A percentile compares a stretch with the other conserved stretches of the same genome.
Conservation (phyloP, 2,888 invertebrate species). For the Agrotis ipsilon region DNA sequence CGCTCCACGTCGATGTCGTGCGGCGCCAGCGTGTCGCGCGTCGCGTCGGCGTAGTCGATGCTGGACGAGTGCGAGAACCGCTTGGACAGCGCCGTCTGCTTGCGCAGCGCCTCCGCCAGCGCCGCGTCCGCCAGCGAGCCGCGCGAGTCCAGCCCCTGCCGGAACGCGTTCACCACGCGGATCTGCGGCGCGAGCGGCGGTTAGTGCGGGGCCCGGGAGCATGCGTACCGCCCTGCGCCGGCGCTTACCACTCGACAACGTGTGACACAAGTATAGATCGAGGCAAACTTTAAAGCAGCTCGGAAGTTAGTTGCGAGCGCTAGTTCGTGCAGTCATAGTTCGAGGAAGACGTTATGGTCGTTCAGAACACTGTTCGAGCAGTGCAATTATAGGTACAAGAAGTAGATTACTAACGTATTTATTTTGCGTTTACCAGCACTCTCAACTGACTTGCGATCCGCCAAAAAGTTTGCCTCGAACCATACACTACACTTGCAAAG, state of each 20-base stretch:
- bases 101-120: slow-evolving; percentile 97
- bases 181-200: slow-evolving; percentile 94
- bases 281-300: too few species aligned
- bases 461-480: too few species aligned
- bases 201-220: slow-evolving; percentile 30
- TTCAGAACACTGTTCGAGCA: too few species aligned
- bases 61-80: slow-evolving; percentile 97
- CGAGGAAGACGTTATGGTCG: too few species aligned
- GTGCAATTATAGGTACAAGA: too few species aligned
- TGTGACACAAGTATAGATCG: slow-evolving; percentile 3
- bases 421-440: too few species aligned
- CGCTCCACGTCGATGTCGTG: slow-evolving; percentile 98
- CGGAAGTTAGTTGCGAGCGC: too few species aligned
- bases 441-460: too few species aligned
- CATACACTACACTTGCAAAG: slow-evolving; percentile 19
- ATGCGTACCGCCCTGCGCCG: slow-evolving; percentile 9
- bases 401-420: too few species aligned
- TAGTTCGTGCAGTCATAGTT: too few species aligned
- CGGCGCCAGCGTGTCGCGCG: slow-evolving; percentile 96
- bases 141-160: slow-evolving; percentile 99
- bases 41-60: slow-evolving; percentile 92
- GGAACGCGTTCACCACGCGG: slow-evolving; percentile 99
- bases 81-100: slow-evolving; percentile 98
- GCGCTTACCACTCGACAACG: slow-evolving; percentile 35
- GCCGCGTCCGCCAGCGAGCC: slow-evolving; percentile 98